phyloP scores from a whole-genome alignment of 37 sponge, comb jelly and placozoan species.

The Aplysina aerophoba region DNA sequence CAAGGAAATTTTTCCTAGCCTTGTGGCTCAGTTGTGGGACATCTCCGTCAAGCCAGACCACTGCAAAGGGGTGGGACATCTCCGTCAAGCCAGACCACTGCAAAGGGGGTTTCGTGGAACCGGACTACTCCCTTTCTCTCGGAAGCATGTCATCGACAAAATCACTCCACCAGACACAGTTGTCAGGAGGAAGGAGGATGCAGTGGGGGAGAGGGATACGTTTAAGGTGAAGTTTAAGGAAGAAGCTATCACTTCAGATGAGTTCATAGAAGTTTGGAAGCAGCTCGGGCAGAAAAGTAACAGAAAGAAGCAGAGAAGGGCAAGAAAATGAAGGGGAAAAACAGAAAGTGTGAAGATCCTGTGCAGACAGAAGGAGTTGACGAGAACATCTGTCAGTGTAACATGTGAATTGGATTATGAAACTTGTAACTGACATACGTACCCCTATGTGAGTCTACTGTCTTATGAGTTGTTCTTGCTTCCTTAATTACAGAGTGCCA shows the following conservation, averaged over 20 bases:
- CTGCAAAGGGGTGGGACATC: conserved; percentile 27
- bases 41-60: conserved; percentile 5
- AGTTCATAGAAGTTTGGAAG: conserved; percentile 12
- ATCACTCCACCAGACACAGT: not conserved
- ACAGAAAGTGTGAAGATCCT: not conserved
- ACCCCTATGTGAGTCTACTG: too few relatives aligned
- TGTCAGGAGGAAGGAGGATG: not conserved
- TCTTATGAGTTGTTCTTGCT: too few relatives aligned
- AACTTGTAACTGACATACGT: not conserved
- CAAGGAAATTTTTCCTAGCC: conserved; percentile 7
- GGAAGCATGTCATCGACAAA: conserved; percentile 15
- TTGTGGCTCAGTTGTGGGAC: conserved; percentile 15
- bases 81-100: conserved; percentile 8
- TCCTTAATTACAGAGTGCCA: too few relatives aligned
- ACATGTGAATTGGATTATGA: not conserved
- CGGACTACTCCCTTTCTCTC: conserved; percentile 28
- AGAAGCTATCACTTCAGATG: conserved; percentile 31
- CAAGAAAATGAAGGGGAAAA: not conserved
- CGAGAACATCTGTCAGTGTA: not conserved
- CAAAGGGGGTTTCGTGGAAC: conserved; percentile 27
- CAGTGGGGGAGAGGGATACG: not conserved
- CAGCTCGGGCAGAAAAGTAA: not conserved
- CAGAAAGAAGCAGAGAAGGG: not conserved
- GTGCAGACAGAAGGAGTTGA: not conserved
- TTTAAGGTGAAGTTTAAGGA: conserved; percentile 8